phyloP scores from a whole-genome alignment of 2,888 invertebrate species.

The Drosophila yooni region DNA sequence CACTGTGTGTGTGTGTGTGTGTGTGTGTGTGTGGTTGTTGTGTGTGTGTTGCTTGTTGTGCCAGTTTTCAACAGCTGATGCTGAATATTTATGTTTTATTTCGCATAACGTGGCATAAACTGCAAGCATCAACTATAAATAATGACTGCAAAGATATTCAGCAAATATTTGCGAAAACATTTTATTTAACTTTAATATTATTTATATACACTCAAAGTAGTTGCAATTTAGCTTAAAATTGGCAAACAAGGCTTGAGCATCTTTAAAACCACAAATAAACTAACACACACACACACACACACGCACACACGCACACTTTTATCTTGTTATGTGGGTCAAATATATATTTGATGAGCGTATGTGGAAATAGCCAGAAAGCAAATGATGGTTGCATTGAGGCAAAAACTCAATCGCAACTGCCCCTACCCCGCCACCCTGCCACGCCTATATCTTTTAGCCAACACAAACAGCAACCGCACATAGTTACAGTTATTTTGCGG shows the following conservation, averaged over 20 bases:
- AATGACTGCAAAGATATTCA: slow-evolving; percentile 1
- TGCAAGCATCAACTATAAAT: slow-evolving; percentile 5
- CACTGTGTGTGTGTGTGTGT: slow-evolving; percentile 8
- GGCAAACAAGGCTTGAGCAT: neutral
- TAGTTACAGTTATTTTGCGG: slow-evolving; percentile 49
- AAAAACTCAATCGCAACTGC: slow-evolving; percentile 15
- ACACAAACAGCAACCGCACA: slow-evolving; percentile 38
- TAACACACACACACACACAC: neutral
- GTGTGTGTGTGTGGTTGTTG: slow-evolving; percentile 6
- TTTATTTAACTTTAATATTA: neutral
- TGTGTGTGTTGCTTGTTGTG: slow-evolving; percentile 47
- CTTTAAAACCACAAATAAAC: slow-evolving; percentile 14
- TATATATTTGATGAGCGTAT: slow-evolving; percentile 10
- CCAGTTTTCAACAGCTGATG: slow-evolving; percentile 62
- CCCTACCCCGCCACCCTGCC: too few species aligned
- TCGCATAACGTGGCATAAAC: slow-evolving; percentile 13
- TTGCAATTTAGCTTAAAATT: neutral
- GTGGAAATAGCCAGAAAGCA: slow-evolving; percentile 12
- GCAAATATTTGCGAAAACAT: neutral
- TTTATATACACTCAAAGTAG: neutral
- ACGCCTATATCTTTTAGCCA: neutral
- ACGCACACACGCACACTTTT: neutral
- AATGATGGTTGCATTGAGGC: slow-evolving; percentile 22
- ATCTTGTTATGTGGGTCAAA: slow-evolving; percentile 28
- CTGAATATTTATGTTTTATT: slow-evolving; percentile 67